These are phyloP conservation scores for Andrena camellia DNA, from an alignment of 2,888 invertebrate genomes.

Conservation along the genomic window DNA sequence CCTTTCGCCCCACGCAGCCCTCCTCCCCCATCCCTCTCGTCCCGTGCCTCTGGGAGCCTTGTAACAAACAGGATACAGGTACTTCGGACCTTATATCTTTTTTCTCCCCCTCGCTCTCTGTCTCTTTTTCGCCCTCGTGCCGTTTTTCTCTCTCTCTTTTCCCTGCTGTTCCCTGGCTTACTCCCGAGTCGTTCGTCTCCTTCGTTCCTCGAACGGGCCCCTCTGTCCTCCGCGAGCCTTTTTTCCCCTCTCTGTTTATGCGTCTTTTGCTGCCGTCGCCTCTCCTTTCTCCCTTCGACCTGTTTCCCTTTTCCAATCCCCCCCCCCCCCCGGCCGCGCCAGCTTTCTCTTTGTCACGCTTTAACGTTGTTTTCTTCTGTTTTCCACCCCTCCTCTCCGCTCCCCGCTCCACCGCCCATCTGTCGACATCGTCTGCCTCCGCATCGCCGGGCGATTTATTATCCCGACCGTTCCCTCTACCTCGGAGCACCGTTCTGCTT, in stretches of 20 bases:
- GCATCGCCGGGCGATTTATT: constrained; percentile 72
- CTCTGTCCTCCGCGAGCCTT: constrained; percentile 8
- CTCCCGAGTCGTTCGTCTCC: constrained; percentile 17
- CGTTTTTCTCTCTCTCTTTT: not conserved
- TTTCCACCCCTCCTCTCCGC: constrained; percentile 43
- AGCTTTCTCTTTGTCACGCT: constrained; percentile 46
- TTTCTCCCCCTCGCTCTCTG: constrained; percentile 18
- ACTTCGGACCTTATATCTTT: constrained; percentile 64
- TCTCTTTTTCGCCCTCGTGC: constrained; percentile 3
- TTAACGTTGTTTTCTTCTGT: constrained; percentile 50
- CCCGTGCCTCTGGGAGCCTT: constrained; percentile 63
- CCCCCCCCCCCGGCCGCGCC: not conserved
- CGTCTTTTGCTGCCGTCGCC: constrained; percentile 8
- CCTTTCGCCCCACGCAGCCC: constrained; percentile 6
- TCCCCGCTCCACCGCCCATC: constrained; percentile 51
- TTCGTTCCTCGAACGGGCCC: constrained; percentile 15
- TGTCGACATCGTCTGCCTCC: constrained; percentile 69
- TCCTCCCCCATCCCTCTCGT: constrained; percentile 16
- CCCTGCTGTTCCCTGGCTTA: constrained; percentile 4
- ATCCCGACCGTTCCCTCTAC: constrained; percentile 64
- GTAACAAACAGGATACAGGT: constrained; percentile 80
- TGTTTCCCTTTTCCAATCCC: not conserved
- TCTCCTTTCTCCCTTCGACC: constrained; percentile 1
- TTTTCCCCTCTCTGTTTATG: constrained; percentile 22
- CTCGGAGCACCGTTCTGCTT: constrained; percentile 71